Evolutionary conservation across 1,140 invertebrate species (phyloP).

Genomic region (Melanaphis sacchari): DNA sequence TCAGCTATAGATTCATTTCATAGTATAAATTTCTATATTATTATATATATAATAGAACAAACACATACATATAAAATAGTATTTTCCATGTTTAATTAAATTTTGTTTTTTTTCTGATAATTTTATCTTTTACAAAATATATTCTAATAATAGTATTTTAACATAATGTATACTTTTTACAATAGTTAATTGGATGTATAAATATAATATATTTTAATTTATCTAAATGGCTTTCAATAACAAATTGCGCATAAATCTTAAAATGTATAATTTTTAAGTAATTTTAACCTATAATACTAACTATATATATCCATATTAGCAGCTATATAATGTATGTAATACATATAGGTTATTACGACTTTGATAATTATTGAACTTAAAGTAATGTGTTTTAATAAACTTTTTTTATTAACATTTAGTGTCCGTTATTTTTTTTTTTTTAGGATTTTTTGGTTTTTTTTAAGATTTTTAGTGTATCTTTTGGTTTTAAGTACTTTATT

Average conservation of each 20-base stretch:
- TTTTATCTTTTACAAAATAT: no score
- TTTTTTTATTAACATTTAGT: no score
- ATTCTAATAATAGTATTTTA: neutral
- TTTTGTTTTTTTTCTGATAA: neutral
- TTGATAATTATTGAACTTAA: neutral
- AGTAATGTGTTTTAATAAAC: neutral
- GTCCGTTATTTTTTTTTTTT: neutral
- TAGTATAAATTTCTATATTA: no score
- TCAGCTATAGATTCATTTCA: no score
- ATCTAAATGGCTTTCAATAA: neutral
- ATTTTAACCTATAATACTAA: neutral
- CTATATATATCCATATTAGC: neutral
- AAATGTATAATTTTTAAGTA: neutral
- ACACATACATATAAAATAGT: neutral
- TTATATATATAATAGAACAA: neutral
- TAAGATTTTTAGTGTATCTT: neutral
- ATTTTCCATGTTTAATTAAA: no score
- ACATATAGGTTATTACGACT: neutral
- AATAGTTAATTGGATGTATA: neutral
- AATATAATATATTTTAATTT: neutral
- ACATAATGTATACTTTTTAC: neutral
- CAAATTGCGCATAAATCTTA: neutral
- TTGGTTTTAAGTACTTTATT: neutral
- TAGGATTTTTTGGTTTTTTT: no score
- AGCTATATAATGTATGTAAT: neutral